phyloP scores from a whole-genome alignment of 1,140 invertebrate genomes.

The Drosophila ercepeae region DNA sequence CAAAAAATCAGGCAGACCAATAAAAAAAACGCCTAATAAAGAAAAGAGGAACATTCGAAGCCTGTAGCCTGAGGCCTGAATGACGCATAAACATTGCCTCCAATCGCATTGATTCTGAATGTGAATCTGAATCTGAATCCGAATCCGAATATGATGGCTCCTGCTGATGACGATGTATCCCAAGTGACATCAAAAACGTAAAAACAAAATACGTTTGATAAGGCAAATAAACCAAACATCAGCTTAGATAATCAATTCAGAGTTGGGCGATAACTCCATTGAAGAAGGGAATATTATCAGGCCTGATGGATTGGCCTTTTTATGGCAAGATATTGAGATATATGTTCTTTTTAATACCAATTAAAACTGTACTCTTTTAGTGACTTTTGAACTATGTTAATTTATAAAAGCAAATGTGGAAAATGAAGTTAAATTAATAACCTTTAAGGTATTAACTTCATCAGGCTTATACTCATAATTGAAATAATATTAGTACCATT shows the following conservation, averaged over 20 bases:
- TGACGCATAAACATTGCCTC: slow-evolving; percentile 61
- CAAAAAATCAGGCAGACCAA: slow-evolving; percentile 35
- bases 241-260: slow-evolving; percentile 47
- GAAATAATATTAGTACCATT: no score
- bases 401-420: no score
- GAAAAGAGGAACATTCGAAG: slow-evolving; percentile 17
- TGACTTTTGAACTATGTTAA: no score
- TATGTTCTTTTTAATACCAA: no score
- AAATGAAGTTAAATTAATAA: no score
- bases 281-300: background rate
- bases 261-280: slow-evolving; percentile 47
- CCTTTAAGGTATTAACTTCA: no score
- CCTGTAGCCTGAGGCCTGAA: slow-evolving; percentile 27
- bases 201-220: slow-evolving; percentile 48
- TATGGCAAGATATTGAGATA: background rate
- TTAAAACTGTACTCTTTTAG: background rate
- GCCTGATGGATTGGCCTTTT: slow-evolving; percentile 1
- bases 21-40: slow-evolving; percentile 5
- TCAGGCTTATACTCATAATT: no score
- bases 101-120: slow-evolving; percentile 12
- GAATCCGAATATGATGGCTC: slow-evolving; percentile 24
- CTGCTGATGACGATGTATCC: slow-evolving; percentile 35
- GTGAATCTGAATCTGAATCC: slow-evolving; percentile 2
- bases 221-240: slow-evolving; percentile 72
- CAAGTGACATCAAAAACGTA: slow-evolving; percentile 68